These are phyloP conservation scores for Palaemon carinicauda DNA, from an alignment of 1,140 invertebrate genomes.

Conservation along the genomic window DNA sequence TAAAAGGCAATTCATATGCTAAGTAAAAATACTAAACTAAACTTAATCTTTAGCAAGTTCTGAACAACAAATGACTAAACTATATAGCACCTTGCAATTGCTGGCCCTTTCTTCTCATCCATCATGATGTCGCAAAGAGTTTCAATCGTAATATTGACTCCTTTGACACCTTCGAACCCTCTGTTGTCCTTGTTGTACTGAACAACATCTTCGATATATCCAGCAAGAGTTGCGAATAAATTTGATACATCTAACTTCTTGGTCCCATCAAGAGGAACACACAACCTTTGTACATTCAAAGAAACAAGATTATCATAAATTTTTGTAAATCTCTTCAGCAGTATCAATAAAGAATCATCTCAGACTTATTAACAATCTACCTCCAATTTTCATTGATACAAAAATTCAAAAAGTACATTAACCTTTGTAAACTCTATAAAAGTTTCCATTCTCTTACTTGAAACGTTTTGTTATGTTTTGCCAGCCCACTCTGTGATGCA, in stretches of 20 bases:
- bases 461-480: constrained; percentile 52
- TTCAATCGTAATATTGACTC: constrained; percentile 81
- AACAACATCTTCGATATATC: constrained; percentile 80
- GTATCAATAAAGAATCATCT: too few relatives aligned
- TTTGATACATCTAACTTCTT: constrained; percentile 77
- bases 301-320: not conserved
- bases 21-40: not conserved
- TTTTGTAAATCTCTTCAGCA: not conserved
- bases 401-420: too few relatives aligned
- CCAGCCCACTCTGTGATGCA: constrained; percentile 60
- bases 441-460: constrained; percentile 59
- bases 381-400: too few relatives aligned
- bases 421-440: not conserved
- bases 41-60: not conserved
- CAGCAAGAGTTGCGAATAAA: constrained; percentile 80
- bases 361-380: too few relatives aligned
- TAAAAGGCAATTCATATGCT: not conserved
- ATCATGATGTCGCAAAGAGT: constrained; percentile 79
- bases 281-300: constrained; percentile 68
- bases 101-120: constrained; percentile 63
- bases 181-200: constrained; percentile 96
- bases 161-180: constrained; percentile 70
- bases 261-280: constrained; percentile 77
- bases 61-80: not conserved
- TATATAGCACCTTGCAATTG: not conserved